Percentiles rank a stretch among this genome's conserved stretches.
Conservation (phyloP, 2,113 vertebrate genomes). For the Odocoileus virginianus region DNA sequence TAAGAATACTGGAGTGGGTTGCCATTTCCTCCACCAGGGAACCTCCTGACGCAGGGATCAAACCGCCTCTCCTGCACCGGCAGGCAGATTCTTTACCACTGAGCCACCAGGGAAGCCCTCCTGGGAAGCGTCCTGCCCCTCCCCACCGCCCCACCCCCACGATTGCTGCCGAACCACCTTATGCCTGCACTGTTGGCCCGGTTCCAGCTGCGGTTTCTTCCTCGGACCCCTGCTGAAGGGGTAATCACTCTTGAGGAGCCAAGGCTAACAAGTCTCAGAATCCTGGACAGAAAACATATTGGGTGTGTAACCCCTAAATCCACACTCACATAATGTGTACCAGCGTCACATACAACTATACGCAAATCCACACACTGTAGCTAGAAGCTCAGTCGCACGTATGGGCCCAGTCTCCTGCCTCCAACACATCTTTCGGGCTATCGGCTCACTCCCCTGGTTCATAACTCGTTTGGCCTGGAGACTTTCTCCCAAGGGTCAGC, state of each 20-base stretch:
- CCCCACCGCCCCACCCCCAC: not conserved
- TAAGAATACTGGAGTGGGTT: not conserved
- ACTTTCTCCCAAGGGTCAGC: not conserved
- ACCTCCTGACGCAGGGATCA: not conserved
- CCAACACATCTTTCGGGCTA: not conserved
- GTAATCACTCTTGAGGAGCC: not conserved
- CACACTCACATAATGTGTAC: not conserved
- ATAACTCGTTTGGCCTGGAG: not conserved
- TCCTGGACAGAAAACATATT: not conserved
- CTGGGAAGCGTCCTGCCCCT: too few relatives aligned
- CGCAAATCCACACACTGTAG: not conserved
- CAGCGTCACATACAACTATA: too few relatives aligned
- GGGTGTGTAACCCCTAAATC: not conserved
- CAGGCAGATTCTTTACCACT: not conserved
- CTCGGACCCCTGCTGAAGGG: not conserved
- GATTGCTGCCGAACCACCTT: constrained; percentile 42
- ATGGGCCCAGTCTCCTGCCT: not conserved
- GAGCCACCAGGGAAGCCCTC: not conserved
- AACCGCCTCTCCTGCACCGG: not conserved
- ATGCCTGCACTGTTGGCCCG: constrained; percentile 3
- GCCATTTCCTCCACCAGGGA: not conserved
- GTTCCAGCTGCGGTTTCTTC: not conserved
- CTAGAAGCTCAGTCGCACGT: not conserved
- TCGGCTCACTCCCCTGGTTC: not conserved
- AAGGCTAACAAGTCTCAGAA: not conserved